Conservation (phyloP, 2,888 invertebrate genomes). For the Drosophila emarginata region DNA sequence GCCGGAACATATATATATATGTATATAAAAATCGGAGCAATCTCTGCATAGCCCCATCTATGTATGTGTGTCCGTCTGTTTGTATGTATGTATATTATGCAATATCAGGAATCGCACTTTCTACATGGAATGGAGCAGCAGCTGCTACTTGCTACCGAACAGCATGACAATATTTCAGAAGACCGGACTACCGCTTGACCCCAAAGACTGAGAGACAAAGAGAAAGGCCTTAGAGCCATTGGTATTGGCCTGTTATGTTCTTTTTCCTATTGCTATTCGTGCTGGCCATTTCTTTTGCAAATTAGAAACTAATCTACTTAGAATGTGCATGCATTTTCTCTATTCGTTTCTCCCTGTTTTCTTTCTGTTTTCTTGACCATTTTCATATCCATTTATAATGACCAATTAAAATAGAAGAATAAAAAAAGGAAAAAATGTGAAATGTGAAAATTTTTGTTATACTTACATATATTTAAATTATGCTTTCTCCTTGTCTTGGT, state of each 20-base stretch:
- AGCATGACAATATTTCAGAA: constrained; percentile 27
- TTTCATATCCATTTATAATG: constrained; percentile 10
- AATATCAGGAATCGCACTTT: constrained; percentile 56
- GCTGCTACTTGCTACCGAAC: constrained; percentile 1
- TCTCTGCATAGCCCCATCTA: constrained; percentile 16
- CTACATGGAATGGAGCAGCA: constrained; percentile 33
- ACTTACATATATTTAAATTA: constrained; percentile 37
- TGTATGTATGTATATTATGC: constrained; percentile 30
- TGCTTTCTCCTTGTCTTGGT: constrained; percentile 52
- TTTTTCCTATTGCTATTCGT: constrained; percentile 10
- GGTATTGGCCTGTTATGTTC: background rate
- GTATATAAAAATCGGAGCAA: constrained; percentile 43
- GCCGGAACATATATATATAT: constrained; percentile 34
- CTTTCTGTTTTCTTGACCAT: background rate
- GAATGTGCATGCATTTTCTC: constrained; percentile 21
- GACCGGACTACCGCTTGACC: constrained; percentile 40
- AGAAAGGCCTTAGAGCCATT: constrained; percentile 57
- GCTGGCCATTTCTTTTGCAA: constrained; percentile 14
- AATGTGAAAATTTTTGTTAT: constrained; percentile 17
- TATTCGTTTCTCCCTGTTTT: background rate
- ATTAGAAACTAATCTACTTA: constrained; percentile 27
- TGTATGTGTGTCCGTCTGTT: constrained; percentile 1
- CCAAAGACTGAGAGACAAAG: constrained; percentile 47
- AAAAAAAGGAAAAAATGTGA: background rate
- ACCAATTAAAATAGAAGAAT: constrained; percentile 9